Percentiles rank a stretch among this genome's conserved stretches.
Conservation (phyloP, 2,888 invertebrate genomes). For the Ophion ventricosus region DNA sequence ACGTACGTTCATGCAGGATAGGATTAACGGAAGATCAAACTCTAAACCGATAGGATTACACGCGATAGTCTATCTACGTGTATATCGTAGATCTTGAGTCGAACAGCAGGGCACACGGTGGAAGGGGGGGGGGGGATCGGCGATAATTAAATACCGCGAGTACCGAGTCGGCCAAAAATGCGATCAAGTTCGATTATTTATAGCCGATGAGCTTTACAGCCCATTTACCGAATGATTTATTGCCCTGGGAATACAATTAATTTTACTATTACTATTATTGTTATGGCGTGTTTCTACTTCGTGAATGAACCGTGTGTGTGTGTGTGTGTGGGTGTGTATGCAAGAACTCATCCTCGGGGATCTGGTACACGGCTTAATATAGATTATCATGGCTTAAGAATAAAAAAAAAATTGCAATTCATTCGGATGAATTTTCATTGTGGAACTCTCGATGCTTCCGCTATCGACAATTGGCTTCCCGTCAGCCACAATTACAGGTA, state of each 20-base stretch:
- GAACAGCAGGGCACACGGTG: neutral
- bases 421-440: too few species aligned
- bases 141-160: slow-evolving; percentile 44
- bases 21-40: slow-evolving; percentile 47
- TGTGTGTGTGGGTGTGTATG: too few species aligned
- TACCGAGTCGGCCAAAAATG: slow-evolving; percentile 4
- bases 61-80: slow-evolving; percentile 15
- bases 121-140: slow-evolving; percentile 1
- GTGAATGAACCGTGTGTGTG: neutral
- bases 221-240: neutral
- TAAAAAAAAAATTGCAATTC: too few species aligned
- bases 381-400: too few species aligned
- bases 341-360: too few species aligned
- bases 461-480: too few species aligned
- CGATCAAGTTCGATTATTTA: slow-evolving; percentile 42
- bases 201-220: slow-evolving; percentile 39
- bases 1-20: neutral
- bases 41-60: slow-evolving; percentile 7
- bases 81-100: neutral
- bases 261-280: neutral
- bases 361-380: too few species aligned
- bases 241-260: neutral
- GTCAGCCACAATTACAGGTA: too few species aligned
- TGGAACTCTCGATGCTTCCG: too few species aligned
- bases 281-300: neutral